Conservation (phyloP, 2,797 vertebrate genomes). For the Pteronotus mesoamericanus region DNA sequence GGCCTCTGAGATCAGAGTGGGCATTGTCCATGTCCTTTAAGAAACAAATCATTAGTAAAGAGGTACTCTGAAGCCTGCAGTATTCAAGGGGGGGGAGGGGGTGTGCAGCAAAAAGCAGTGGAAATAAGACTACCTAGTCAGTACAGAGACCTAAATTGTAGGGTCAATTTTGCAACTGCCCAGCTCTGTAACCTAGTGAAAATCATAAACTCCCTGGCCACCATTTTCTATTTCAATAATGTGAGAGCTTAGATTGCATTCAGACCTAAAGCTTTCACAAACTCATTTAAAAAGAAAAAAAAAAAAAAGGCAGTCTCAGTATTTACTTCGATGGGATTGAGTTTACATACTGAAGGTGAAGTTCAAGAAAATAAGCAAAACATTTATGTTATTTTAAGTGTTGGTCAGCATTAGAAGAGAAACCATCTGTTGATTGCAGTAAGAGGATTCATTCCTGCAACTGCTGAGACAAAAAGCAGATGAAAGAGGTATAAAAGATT, state of each 20-base stretch:
- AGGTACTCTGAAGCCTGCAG: not conserved
- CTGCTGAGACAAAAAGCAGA: not conserved
- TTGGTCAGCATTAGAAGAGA: conserved; percentile 36
- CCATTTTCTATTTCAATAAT: not conserved
- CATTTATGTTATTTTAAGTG: conserved; percentile 18
- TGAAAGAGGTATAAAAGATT: not conserved
- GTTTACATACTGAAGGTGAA: conserved; percentile 27
- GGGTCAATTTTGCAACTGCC: not conserved
- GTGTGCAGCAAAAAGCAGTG: not conserved
- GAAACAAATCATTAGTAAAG: not conserved
- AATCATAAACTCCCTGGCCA: not conserved
- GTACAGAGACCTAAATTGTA: not conserved
- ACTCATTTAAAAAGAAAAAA: not conserved
- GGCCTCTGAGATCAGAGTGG: not conserved
- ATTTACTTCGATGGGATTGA: not conserved
- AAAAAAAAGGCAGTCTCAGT: not conserved
- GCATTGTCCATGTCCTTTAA: not conserved
- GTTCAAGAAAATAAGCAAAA: conserved; percentile 43
- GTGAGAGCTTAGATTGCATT: not conserved
- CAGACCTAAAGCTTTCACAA: conserved; percentile 14
- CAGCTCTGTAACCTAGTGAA: not conserved
- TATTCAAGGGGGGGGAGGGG: not conserved
- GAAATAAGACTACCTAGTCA: not conserved
- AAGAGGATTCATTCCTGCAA: conserved; percentile 28
- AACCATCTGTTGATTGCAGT: not conserved